A percentile compares a stretch with the other conserved stretches of the same genome.
Evolutionary conservation across 2,888 invertebrate genomes (phyloP).

Genomic region (Dasysyrphus tricinctus): DNA sequence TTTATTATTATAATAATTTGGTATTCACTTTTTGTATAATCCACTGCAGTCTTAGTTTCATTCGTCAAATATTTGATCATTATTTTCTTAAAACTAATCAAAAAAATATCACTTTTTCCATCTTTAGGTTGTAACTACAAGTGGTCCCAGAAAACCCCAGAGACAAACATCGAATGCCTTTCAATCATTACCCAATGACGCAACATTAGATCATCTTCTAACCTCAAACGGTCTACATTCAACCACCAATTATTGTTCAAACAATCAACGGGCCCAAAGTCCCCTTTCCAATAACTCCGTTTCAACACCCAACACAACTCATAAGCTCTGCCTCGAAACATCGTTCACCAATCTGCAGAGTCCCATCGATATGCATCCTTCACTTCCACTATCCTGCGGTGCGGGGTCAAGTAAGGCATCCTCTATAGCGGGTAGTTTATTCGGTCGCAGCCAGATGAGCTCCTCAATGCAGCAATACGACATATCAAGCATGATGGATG

Average conservation of each 20-base stretch:
- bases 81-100: not conserved
- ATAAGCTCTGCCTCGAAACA: constrained; percentile 88
- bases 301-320: constrained; percentile 84
- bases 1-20: constrained; percentile 50
- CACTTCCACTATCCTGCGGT: constrained; percentile 74
- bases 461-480: constrained; percentile 83
- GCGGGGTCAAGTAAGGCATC: constrained; percentile 81
- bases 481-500: constrained; percentile 83
- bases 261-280: constrained; percentile 83
- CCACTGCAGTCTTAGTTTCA: constrained; percentile 60
- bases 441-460: constrained; percentile 82
- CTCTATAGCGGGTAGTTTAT: constrained; percentile 82
- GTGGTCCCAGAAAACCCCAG: constrained; percentile 92
- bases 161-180: constrained; percentile 84
- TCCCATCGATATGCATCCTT: constrained; percentile 80
- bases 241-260: constrained; percentile 47
- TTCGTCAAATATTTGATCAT: not conserved
- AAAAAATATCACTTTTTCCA: constrained; percentile 21
- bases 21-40: constrained; percentile 70
- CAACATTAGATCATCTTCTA: constrained; percentile 67
- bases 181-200: constrained; percentile 82
- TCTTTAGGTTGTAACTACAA: constrained; percentile 89
- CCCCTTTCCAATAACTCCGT: constrained; percentile 83
- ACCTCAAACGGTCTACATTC: constrained; percentile 80
- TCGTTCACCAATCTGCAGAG: constrained; percentile 89